Conservation (phyloP, 1,140 invertebrate species). For the Musca vetustissima region DNA sequence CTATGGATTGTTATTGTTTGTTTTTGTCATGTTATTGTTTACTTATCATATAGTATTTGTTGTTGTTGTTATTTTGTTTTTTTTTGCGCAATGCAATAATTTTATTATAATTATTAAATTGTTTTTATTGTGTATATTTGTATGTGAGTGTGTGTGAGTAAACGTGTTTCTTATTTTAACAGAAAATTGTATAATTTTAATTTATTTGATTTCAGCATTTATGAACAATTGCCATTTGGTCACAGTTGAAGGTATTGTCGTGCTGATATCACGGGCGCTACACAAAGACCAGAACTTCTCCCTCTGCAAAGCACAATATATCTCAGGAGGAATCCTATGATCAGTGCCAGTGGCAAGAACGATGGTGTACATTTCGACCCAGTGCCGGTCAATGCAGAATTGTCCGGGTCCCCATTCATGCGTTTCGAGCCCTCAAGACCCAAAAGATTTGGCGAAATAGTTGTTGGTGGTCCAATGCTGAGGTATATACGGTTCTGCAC, state of each 20-base stretch:
- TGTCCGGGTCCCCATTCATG: constrained; percentile 53
- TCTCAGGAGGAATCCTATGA: neutral
- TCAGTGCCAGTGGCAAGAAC: constrained; percentile 11
- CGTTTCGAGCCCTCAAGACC: constrained; percentile 53
- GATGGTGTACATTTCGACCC: constrained; percentile 28
- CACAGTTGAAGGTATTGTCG: constrained; percentile 12
- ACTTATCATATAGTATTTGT: constrained; percentile 7
- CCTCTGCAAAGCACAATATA: neutral
- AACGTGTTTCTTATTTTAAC: neutral
- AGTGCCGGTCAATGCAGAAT: constrained; percentile 51
- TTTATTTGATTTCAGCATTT: constrained; percentile 12
- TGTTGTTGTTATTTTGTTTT: neutral
- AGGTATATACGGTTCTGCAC: constrained; percentile 46
- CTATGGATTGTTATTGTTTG: constrained; percentile 4
- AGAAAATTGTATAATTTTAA: constrained; percentile 4
- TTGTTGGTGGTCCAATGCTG: constrained; percentile 46
- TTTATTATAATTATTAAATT: neutral
- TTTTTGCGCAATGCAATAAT: neutral
- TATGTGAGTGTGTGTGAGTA: neutral
- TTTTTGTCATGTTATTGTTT: constrained; percentile 22
- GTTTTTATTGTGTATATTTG: constrained; percentile 5
- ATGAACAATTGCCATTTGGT: constrained; percentile 21
- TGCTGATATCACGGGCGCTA: neutral
- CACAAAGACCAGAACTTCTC: neutral
- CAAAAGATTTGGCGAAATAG: constrained; percentile 52